These are phyloP conservation scores for Scolopax bukidnonensis DNA, from an alignment of 2,797 vertebrate species.

Conservation along the genomic window DNA sequence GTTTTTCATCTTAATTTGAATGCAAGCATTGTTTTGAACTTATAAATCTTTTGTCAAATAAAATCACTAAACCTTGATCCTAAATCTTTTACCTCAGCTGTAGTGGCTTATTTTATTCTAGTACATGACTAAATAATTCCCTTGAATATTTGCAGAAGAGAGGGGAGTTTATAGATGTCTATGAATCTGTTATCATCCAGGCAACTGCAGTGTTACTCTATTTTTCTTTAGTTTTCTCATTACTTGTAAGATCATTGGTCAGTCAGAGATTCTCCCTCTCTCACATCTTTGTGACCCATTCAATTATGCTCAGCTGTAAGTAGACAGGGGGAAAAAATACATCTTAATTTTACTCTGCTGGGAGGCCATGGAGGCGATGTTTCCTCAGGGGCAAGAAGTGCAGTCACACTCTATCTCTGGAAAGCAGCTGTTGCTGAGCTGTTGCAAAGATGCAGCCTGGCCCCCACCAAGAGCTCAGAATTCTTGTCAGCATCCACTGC, in stretches of 20 bases:
- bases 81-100: background rate
- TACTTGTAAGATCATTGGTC: background rate
- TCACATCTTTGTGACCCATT: background rate
- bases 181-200: background rate
- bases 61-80: background rate
- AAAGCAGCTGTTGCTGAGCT: background rate
- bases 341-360: background rate
- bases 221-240: background rate
- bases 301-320: background rate
- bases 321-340: fast-evolving
- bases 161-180: background rate
- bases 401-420: background rate
- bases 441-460: background rate
- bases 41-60: background rate
- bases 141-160: background rate
- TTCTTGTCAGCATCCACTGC: background rate
- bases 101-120: background rate
- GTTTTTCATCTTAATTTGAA: background rate
- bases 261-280: background rate
- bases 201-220: fast-evolving
- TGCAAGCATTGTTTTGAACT: background rate
- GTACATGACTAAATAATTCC: background rate
- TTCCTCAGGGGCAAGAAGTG: background rate
- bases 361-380: background rate
- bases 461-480: background rate